Evolutionary conservation across 2,888 invertebrate species (phyloP).

Genomic region (Bugulina stolonifera): DNA sequence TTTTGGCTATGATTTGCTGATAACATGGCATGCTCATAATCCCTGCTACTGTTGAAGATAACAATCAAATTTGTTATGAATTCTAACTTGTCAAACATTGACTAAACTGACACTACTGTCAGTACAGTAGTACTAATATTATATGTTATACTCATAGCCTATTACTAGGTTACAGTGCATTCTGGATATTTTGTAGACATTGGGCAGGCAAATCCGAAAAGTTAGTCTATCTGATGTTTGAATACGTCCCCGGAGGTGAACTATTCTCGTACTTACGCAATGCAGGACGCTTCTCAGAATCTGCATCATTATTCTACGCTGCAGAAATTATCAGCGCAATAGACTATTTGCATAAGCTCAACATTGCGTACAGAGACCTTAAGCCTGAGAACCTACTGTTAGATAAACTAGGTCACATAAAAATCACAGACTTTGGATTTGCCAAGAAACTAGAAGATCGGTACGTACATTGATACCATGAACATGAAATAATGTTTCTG

Average conservation of each 20-base stretch:
- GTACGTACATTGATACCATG: constrained; percentile 47
- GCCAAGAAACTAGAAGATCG: constrained; percentile 86
- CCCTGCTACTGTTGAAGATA: no score
- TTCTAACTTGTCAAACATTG: no score
- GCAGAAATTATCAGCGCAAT: constrained; percentile 88
- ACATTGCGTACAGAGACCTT: constrained; percentile 51
- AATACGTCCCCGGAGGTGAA: constrained; percentile 91
- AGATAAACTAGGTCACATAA: constrained; percentile 86
- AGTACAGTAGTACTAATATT: no score
- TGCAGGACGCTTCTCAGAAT: constrained; percentile 72
- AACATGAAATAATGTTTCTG: neutral
- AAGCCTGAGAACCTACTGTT: constrained; percentile 77
- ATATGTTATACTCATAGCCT: no score
- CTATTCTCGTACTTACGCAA: constrained; percentile 90
- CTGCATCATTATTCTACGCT: constrained; percentile 83
- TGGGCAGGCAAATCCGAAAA: constrained; percentile 86
- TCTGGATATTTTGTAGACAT: constrained; percentile 67
- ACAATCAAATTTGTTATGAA: no score
- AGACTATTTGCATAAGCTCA: constrained; percentile 81
- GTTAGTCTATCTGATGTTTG: constrained; percentile 92
- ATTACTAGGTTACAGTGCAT: no score
- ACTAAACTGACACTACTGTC: no score
- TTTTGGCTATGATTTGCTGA: no score
- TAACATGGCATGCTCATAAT: no score
- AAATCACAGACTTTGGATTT: constrained; percentile 96